Evolutionary conservation across 1,140 invertebrate species (phyloP).

Genomic region (Psilanteris sp.): DNA sequence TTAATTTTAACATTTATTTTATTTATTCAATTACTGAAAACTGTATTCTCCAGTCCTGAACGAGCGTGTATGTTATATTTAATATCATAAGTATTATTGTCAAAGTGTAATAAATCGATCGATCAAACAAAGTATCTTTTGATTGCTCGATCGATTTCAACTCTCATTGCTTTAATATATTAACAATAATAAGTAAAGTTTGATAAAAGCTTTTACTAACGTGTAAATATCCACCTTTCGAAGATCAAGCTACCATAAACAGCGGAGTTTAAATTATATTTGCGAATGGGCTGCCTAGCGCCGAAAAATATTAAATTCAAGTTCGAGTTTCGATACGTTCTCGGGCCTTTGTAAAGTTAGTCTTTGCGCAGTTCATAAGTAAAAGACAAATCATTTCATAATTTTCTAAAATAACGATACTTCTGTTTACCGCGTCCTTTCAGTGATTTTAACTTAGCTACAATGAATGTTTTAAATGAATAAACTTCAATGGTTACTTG

Average conservation of each 20-base stretch:
- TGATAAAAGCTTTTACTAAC: constrained; percentile 54
- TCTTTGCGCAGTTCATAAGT: constrained; percentile 7
- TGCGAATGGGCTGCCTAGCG: constrained; percentile 41
- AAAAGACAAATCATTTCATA: constrained; percentile 27
- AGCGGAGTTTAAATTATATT: constrained; percentile 16
- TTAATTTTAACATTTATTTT: too few species aligned
- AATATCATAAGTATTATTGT: constrained; percentile 42
- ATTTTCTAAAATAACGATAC: constrained; percentile 35
- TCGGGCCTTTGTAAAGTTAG: constrained; percentile 3
- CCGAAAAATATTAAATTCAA: constrained; percentile 30
- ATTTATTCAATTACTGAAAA: too few species aligned
- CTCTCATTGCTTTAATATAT: constrained; percentile 17
- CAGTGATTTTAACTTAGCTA: too few species aligned
- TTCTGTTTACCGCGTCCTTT: too few species aligned
- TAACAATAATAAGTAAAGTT: constrained; percentile 33
- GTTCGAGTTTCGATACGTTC: constrained; percentile 9
- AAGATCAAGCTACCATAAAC: constrained; percentile 19
- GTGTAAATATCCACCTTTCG: constrained; percentile 21
- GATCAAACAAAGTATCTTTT: too few species aligned
- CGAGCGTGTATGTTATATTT: constrained; percentile 27
- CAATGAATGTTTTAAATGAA: too few species aligned
- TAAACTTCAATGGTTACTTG: too few species aligned
- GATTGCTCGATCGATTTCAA: background rate
- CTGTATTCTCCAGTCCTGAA: constrained; percentile 42
- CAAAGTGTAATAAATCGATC: background rate